Conservation (phyloP, 1,140 invertebrate species). For the Colletes latitarsis region DNA sequence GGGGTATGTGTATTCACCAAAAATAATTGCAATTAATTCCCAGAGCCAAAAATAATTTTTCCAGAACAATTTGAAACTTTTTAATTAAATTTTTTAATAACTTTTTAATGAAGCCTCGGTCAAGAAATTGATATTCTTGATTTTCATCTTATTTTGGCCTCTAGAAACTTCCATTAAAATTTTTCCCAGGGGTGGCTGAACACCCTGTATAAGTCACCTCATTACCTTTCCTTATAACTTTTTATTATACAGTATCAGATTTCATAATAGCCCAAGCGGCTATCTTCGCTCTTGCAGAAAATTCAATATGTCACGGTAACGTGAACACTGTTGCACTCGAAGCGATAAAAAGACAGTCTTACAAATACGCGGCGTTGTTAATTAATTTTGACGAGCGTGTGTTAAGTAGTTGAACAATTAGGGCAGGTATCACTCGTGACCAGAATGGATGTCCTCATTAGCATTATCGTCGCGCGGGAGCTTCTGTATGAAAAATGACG, state of each 20-base stretch:
- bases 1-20: too few relatives aligned
- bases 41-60: too few relatives aligned
- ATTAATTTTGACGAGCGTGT: constrained; percentile 3
- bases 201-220: background rate
- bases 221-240: background rate
- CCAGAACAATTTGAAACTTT: too few relatives aligned
- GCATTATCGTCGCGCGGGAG: background rate
- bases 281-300: constrained; percentile 4
- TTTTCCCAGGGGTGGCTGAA: too few relatives aligned
- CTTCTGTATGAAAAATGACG: background rate
- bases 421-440: constrained; percentile 12
- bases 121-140: too few relatives aligned
- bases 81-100: too few relatives aligned
- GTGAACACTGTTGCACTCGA: background rate
- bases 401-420: constrained; percentile 24
- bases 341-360: constrained; percentile 22
- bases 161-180: too few relatives aligned
- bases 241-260: background rate
- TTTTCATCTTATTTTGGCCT: too few relatives aligned
- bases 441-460: background rate
- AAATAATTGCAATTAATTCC: too few relatives aligned
- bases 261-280: background rate
- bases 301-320: constrained; percentile 20
- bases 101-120: too few relatives aligned
- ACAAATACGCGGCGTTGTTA: background rate